Conservation (phyloP, 2,113 vertebrate genomes). For the Sceloporus undulatus region DNA sequence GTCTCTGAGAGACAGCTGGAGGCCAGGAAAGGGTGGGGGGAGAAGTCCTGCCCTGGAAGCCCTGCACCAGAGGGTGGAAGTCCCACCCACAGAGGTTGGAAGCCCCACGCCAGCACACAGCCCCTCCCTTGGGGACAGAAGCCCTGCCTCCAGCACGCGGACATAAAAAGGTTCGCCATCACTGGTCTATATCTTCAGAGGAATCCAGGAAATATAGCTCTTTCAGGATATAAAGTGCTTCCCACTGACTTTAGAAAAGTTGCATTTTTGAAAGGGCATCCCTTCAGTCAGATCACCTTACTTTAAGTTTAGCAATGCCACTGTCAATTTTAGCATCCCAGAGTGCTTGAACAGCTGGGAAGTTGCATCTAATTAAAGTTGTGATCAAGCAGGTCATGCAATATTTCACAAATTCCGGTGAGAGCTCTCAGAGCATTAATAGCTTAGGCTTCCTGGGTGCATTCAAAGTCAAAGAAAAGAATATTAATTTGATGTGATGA, state of each 20-base stretch:
- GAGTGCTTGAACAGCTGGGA: constrained; percentile 58
- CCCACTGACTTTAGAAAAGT: constrained; percentile 1
- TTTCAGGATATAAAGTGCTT: background rate
- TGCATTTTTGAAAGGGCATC: constrained; percentile 39
- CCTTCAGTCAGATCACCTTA: constrained; percentile 36
- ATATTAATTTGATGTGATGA: constrained; percentile 46
- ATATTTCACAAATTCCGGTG: constrained; percentile 67
- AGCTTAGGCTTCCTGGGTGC: constrained; percentile 59
- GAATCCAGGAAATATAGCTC: background rate
- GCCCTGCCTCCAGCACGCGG: too few relatives aligned
- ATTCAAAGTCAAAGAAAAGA: constrained; percentile 38
- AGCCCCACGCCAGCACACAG: too few relatives aligned
- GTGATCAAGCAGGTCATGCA: constrained; percentile 69
- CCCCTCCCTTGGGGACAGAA: too few relatives aligned
- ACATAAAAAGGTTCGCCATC: too few relatives aligned
- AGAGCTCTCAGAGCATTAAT: constrained; percentile 65
- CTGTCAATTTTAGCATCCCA: constrained; percentile 62
- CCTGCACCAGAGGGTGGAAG: too few relatives aligned
- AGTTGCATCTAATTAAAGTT: constrained; percentile 75
- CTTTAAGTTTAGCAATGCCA: constrained; percentile 38
- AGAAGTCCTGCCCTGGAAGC: too few relatives aligned
- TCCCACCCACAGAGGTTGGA: too few relatives aligned
- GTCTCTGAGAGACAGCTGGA: too few relatives aligned
- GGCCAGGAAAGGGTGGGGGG: too few relatives aligned
- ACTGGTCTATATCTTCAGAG: background rate